Base-by-base conservation (phyloP, 2,888 invertebrate species). In the Uropetala carovei region DNA sequence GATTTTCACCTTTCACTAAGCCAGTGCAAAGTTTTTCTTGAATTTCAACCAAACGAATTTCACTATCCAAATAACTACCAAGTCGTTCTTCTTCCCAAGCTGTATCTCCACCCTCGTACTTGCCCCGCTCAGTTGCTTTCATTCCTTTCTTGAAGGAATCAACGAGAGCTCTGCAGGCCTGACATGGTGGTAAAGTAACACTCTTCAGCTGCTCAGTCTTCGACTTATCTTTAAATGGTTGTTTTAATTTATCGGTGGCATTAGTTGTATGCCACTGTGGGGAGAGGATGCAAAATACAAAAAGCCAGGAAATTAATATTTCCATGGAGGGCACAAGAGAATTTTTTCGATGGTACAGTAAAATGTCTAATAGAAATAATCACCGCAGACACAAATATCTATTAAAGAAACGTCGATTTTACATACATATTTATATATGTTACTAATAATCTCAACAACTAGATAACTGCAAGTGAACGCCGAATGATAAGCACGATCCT, bases 11-110 rank as follows among this genome's bases (percentile, higher is more conserved):
- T 93, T 97, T 97, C 85, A 95, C 95, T 0, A 97, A 96, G 93
- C 98, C 98, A 22, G 96, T 96, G 94, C 99, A 99, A 11, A 99
- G 95, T 43, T 97, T 96, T 94, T 99, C 99, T 95, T 98, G 98
- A 92, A 99, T 98, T 95, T 99, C 99, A 18, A 98, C 97, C 81
- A 99, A 95, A 91, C 99, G 96, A 56, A 99, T 97, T 96, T 99
- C 99, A 95, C 99, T 98, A 14, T 96, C 97, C 93, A 97, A 96
- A 94, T 99, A 99, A 0, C 97, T 97, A 92, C 97, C 97, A 92
- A 98, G 95, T 94, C 98, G 98, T 94, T 98, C 97, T 94, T 98
- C 98, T 94, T 99, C 99, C 98, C 99, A 99, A 9, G 98, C 98
- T 0, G 98, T 97, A 94, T 99, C 99, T 0, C 99, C 99, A 7